phyloP scores from a whole-genome alignment of 1,140 invertebrate genomes.

The Neodiprion fabricii region DNA sequence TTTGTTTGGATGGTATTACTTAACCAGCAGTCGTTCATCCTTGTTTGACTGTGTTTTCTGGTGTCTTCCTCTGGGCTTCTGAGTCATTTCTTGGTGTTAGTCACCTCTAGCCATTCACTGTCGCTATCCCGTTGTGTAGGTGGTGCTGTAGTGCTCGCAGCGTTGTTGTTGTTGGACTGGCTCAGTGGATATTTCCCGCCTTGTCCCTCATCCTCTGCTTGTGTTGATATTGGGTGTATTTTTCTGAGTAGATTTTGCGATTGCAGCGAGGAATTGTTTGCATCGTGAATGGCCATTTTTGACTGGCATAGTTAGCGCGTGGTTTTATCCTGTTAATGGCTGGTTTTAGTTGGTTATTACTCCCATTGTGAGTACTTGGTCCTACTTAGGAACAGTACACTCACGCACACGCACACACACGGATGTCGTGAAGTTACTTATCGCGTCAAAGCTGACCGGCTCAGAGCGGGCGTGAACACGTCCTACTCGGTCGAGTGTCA shows the following conservation, averaged over 20 bases:
- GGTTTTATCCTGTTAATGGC: not conserved
- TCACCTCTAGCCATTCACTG: not conserved
- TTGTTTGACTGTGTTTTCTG: not conserved
- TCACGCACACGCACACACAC: not conserved
- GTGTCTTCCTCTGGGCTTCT: not conserved
- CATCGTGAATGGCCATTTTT: not conserved
- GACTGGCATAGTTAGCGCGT: not conserved
- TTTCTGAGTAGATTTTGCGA: not conserved
- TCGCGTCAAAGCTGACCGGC: not conserved
- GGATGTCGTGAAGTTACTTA: not conserved
- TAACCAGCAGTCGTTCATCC: not conserved
- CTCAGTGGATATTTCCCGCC: not conserved
- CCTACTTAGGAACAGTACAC: not conserved
- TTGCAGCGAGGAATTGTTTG: not conserved
- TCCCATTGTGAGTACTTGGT: not conserved
- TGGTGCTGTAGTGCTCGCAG: too few relatives aligned
- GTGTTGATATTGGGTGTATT: not conserved
- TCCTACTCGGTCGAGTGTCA: not conserved
- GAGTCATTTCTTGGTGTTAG: not conserved
- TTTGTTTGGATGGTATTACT: not conserved
- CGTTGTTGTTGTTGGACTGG: not conserved
- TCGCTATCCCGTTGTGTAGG: too few relatives aligned
- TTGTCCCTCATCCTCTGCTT: not conserved
- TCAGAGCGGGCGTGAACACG: not conserved
- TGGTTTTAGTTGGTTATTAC: not conserved